Evolutionary conservation across 2,888 invertebrate species (phyloP), one percentile per base, ranked within the genome.

Genomic region (Didymodactylos carnosus): DNA sequence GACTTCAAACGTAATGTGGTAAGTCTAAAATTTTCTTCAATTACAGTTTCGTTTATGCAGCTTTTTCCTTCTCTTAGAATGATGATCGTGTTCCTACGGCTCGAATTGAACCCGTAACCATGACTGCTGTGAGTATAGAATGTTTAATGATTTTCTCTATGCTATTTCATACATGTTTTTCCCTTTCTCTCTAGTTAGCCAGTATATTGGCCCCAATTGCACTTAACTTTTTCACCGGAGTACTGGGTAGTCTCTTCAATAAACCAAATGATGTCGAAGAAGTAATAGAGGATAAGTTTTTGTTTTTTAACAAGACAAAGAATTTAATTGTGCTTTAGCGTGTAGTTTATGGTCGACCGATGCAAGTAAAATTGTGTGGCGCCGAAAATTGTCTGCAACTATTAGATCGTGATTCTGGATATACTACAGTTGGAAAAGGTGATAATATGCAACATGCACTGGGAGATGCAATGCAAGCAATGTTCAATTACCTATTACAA

Each of bases 301-400:
- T 72, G 29, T 62, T 29, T 40, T 4, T 19, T 14, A 27, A 25
- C 19, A 35, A 41, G 7, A 25, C 16, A n/a, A 6, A 35, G 19
- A 51, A 27, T 39, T 13, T 29, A 29, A 40, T 7, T 35, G 0
- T 16, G n/a, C 41, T 23, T 13, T 7, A 74, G 74, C 71, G 71
- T 51, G n/a, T 74, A 7, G 43, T 74, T 19, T 74, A 71, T 71
- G 74, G 71, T 62, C 74, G 74, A 23, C 29, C 74, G 10, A 71
- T 74, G 74, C 71, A 71, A 74, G 53, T 74, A 1, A 74, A 74
- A 53, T 62, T 74, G 70, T 74, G 74, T 25, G 74, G 74, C 40
- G 19, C 10, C 35, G 74, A 53, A 16, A 53, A 71, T 40, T 74
- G 74, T 40, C 53, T 71, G 14, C 71, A 74, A 71, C 27, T 74